phyloP scores from a whole-genome alignment of 2,113 vertebrate species.

The Canis aureus region DNA sequence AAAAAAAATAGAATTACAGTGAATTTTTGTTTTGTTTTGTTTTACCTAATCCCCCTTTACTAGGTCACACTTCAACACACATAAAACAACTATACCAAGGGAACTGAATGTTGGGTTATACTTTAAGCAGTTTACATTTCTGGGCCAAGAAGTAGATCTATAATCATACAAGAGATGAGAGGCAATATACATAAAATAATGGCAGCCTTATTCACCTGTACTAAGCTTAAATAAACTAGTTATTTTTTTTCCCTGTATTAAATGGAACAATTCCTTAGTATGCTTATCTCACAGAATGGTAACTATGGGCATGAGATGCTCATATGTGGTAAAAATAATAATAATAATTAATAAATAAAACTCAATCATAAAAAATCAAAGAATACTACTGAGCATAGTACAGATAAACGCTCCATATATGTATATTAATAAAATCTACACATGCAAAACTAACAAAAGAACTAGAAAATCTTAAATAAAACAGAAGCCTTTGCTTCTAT shows the following conservation, averaged over 20 bases:
- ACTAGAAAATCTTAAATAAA: conserved; percentile 37
- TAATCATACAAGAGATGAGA: background rate
- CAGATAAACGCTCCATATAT: background rate
- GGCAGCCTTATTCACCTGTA: background rate
- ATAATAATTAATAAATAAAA: background rate
- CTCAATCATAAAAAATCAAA: background rate
- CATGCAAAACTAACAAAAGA: background rate
- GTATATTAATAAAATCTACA: background rate
- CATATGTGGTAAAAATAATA: background rate
- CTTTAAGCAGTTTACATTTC: conserved; percentile 1
- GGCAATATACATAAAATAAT: background rate
- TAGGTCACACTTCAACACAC: background rate
- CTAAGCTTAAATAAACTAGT: background rate
- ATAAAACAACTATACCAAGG: background rate
- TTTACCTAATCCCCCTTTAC: background rate
- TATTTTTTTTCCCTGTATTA: background rate
- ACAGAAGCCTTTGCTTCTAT: conserved; percentile 22
- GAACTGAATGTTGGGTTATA: background rate
- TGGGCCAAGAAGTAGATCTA: background rate
- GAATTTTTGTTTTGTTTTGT: conserved; percentile 9
- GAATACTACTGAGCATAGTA: background rate
- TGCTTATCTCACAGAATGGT: background rate
- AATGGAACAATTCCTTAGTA: background rate
- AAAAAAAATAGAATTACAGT: background rate
- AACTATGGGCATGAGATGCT: background rate